Percentiles rank a stretch among this genome's conserved stretches.
These are phyloP conservation scores for Nyctibius bracteatus DNA, from an alignment of 2,113 vertebrate species.

Conservation along the genomic window DNA sequence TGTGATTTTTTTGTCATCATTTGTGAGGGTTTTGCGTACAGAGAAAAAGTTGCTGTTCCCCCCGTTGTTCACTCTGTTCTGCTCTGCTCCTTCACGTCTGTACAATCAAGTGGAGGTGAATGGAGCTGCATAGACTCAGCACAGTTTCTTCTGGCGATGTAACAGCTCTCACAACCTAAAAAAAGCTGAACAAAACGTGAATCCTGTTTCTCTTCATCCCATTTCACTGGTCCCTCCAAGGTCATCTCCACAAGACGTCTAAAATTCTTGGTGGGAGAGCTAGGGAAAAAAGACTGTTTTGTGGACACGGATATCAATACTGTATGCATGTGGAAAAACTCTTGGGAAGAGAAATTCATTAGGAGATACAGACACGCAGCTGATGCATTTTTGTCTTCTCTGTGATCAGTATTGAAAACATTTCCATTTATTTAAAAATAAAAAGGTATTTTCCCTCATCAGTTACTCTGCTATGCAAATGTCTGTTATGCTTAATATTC, in stretches of 20 bases:
- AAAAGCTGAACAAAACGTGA: not conserved
- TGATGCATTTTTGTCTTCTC: constrained; percentile 14
- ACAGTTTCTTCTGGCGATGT: not conserved
- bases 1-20: not conserved
- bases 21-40: not conserved
- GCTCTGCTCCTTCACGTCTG: not conserved
- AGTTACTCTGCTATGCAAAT: constrained; percentile 78
- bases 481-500: constrained; percentile 71
- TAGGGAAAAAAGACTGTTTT: not conserved
- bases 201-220: not conserved
- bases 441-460: constrained; percentile 43
- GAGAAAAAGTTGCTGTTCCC: not conserved
- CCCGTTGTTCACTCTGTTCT: not conserved
- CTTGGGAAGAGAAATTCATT: not conserved
- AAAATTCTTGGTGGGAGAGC: not conserved
- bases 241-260: not conserved
- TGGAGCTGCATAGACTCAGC: not conserved
- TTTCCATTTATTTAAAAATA: constrained; percentile 25
- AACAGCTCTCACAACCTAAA: not conserved
- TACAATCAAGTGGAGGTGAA: not conserved
- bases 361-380: not conserved
- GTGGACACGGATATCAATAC: not conserved
- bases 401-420: constrained; percentile 53
- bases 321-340: not conserved
- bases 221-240: not conserved